phyloP scores from a whole-genome alignment of 2,113 vertebrate genomes.

The Tyrannus savana region DNA sequence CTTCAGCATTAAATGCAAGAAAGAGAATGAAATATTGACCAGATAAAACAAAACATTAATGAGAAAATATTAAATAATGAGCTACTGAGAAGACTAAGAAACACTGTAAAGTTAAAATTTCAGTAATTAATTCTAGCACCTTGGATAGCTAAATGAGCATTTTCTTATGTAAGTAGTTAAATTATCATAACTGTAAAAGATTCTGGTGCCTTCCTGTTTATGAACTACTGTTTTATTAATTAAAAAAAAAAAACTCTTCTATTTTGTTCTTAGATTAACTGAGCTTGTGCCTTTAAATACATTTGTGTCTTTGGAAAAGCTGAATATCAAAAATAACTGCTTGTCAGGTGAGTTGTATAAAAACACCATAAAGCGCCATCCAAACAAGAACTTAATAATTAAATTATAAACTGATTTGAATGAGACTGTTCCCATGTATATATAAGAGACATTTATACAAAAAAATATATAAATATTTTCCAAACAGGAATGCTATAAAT shows the following conservation, averaged over 20 bases:
- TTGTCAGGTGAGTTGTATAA: slow-evolving; percentile 84
- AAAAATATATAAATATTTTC: background rate
- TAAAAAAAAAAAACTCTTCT: background rate
- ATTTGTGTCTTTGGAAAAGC: slow-evolving; percentile 81
- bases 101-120: background rate
- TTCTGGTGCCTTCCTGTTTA: background rate
- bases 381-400: background rate
- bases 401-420: background rate
- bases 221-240: background rate
- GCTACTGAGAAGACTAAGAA: background rate
- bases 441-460: background rate
- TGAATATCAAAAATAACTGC: slow-evolving; percentile 88
- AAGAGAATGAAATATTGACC: background rate
- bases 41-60: background rate
- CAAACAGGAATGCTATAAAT: background rate
- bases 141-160: slow-evolving; percentile 6
- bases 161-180: background rate
- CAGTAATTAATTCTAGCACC: background rate
- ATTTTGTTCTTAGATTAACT: slow-evolving; percentile 80
- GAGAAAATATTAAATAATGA: background rate
- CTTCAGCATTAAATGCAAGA: background rate
- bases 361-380: background rate
- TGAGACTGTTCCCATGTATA: background rate
- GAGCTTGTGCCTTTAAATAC: slow-evolving; percentile 82
- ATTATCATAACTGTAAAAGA: background rate